A percentile compares a stretch with the other conserved stretches of the same genome.
phyloP scores from a whole-genome alignment of 1,140 invertebrate genomes.

The Drosophila athabasca region DNA sequence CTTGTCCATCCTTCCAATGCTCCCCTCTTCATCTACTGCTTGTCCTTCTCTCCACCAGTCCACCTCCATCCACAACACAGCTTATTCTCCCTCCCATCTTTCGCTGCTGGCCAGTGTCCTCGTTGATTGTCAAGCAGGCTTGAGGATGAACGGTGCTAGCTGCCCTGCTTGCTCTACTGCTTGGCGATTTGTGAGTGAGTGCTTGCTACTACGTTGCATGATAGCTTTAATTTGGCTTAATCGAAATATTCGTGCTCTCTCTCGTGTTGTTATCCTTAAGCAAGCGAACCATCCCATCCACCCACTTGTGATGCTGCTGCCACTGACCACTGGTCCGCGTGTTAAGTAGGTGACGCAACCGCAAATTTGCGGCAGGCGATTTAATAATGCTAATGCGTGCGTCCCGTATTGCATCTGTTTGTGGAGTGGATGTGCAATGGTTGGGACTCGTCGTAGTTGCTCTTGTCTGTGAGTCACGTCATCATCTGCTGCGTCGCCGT shows the following conservation, averaged over 20 bases:
- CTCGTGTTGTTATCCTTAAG: constrained; percentile 40
- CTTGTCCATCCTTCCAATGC: too few relatives aligned
- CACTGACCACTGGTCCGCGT: constrained; percentile 41
- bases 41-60: too few relatives aligned
- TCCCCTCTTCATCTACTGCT: too few relatives aligned
- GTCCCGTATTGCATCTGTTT: constrained; percentile 10
- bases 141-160: constrained; percentile 19
- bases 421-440: constrained; percentile 14
- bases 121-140: constrained; percentile 52
- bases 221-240: constrained; percentile 82
- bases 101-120: constrained; percentile 15
- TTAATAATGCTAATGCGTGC: constrained; percentile 69
- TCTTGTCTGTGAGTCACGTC: constrained; percentile 69
- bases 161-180: constrained; percentile 44
- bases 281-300: constrained; percentile 19
- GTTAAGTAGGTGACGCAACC: constrained; percentile 82
- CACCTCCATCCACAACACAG: too few relatives aligned
- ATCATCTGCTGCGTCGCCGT: constrained; percentile 35
- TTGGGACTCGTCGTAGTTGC: constrained; percentile 11
- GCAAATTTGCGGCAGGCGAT: constrained; percentile 77
- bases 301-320: constrained; percentile 19
- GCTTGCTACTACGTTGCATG: constrained; percentile 34
- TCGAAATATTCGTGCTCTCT: constrained; percentile 68
- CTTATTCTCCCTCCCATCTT: neutral
- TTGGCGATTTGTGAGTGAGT: neutral